phyloP scores from a whole-genome alignment of 2,113 vertebrate genomes.

The Forbesichthys agassizii region DNA sequence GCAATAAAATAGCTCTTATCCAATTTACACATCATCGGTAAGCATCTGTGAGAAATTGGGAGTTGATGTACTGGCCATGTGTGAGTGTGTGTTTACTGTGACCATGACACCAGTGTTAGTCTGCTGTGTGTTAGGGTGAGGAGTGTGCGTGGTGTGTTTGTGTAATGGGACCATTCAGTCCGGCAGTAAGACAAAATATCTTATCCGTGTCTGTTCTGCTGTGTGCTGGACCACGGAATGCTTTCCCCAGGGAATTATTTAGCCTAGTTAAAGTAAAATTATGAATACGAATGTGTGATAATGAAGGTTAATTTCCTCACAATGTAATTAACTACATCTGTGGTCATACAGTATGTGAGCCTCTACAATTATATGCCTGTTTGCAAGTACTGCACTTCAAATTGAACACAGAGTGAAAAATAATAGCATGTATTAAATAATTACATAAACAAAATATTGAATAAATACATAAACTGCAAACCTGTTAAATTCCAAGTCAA shows the following conservation, averaged over 20 bases:
- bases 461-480: neutral
- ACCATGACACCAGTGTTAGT: neutral
- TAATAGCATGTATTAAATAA: neutral
- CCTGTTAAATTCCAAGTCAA: neutral
- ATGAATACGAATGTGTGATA: conserved; percentile 20
- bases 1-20: conserved; percentile 26
- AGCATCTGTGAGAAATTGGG: conserved; percentile 26
- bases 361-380: too few relatives aligned
- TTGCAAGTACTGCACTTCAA: too few relatives aligned
- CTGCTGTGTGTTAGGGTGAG: conserved; percentile 6
- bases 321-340: conserved; percentile 27
- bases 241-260: conserved; percentile 39
- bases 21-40: conserved; percentile 44
- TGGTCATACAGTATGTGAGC: neutral
- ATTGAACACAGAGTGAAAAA: too few relatives aligned
- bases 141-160: conserved; percentile 11
- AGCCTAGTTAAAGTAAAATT: conserved; percentile 47
- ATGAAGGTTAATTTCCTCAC: conserved; percentile 28
- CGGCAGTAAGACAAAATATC: neutral
- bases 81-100: conserved; percentile 7
- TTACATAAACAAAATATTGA: neutral
- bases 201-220: conserved; percentile 19
- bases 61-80: conserved; percentile 24
- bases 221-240: conserved; percentile 39
- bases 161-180: conserved; percentile 29